Conservation (phyloP, 2,113 vertebrate species). For the Dipodomys spectabilis region DNA sequence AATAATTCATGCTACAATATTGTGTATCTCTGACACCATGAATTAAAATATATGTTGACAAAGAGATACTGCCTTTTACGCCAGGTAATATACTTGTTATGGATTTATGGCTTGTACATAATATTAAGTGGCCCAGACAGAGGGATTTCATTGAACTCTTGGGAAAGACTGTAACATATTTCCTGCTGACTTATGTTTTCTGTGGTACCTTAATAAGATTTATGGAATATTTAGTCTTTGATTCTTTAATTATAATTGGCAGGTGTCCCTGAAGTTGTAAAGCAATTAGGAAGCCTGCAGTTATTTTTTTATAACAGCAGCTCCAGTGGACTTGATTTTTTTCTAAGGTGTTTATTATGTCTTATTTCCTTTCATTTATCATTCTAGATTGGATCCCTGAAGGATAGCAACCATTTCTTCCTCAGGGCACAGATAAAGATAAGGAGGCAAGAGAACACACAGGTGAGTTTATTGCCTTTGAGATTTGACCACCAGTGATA, state of each 20-base stretch:
- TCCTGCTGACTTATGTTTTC: constrained; percentile 78
- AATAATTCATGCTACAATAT: constrained; percentile 70
- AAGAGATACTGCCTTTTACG: constrained; percentile 76
- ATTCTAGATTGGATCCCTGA: constrained; percentile 58
- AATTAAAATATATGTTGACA: constrained; percentile 79
- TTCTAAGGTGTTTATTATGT: constrained; percentile 55
- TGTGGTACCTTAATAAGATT: constrained; percentile 73
- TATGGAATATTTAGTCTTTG: constrained; percentile 78
- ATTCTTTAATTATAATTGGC: constrained; percentile 81
- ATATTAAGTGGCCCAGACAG: constrained; percentile 76
- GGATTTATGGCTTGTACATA: constrained; percentile 79
- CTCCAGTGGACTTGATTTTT: constrained; percentile 48
- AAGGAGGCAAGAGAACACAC: constrained; percentile 9
- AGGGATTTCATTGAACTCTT: constrained; percentile 77
- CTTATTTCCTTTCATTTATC: constrained; percentile 67
- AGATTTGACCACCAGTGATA: constrained; percentile 42
- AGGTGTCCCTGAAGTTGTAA: constrained; percentile 77
- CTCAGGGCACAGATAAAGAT: constrained; percentile 41
- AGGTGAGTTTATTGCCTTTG: constrained; percentile 29
- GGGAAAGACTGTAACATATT: constrained; percentile 68
- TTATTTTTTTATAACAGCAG: constrained; percentile 62
- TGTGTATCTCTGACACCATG: constrained; percentile 53
- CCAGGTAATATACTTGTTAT: constrained; percentile 75
- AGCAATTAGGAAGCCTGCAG: constrained; percentile 70
- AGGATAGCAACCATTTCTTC: not conserved